phyloP scores from a whole-genome alignment of 1,140 invertebrate species.

The Drosophila tristis region DNA sequence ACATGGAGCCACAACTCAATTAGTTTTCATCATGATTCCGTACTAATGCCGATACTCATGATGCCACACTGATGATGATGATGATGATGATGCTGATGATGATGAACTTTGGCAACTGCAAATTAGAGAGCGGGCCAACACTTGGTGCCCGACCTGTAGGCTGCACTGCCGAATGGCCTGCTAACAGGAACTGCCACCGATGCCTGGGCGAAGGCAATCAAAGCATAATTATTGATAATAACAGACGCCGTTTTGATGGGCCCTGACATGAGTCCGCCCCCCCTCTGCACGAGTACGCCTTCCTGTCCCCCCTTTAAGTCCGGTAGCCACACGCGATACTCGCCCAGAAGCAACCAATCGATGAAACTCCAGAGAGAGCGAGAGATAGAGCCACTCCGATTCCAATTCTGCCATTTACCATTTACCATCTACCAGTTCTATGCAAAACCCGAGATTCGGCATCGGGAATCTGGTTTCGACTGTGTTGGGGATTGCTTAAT shows the following conservation, averaged over 20 bases:
- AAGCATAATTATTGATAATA: slow-evolving; percentile 83
- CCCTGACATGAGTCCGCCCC: slow-evolving; percentile 61
- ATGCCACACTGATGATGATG: too few relatives aligned
- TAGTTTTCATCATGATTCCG: slow-evolving; percentile 51
- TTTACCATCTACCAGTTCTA: slow-evolving; percentile 20
- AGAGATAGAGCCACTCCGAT: too few relatives aligned
- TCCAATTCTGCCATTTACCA: too few relatives aligned
- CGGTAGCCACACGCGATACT: slow-evolving; percentile 65
- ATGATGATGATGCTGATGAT: background rate
- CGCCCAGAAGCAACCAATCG: slow-evolving; percentile 41
- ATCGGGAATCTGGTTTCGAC: slow-evolving; percentile 38
- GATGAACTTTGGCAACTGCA: slow-evolving; percentile 55
- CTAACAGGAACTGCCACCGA: slow-evolving; percentile 55
- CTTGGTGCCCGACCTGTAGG: slow-evolving; percentile 38
- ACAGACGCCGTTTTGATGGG: slow-evolving; percentile 76
- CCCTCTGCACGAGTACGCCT: slow-evolving; percentile 21
- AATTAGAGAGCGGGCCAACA: slow-evolving; percentile 47
- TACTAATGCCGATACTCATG: too few relatives aligned
- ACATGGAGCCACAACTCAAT: slow-evolving; percentile 66
- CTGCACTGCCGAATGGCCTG: slow-evolving; percentile 74
- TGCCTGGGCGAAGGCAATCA: slow-evolving; percentile 60
- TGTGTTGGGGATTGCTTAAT: slow-evolving; percentile 49
- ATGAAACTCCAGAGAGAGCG: slow-evolving; percentile 7
- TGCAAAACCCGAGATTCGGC: slow-evolving; percentile 30
- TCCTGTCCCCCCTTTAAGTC: slow-evolving; percentile 20